phyloP scores from a whole-genome alignment of 2,113 vertebrate genomes.

The Ciconia boyciana region DNA sequence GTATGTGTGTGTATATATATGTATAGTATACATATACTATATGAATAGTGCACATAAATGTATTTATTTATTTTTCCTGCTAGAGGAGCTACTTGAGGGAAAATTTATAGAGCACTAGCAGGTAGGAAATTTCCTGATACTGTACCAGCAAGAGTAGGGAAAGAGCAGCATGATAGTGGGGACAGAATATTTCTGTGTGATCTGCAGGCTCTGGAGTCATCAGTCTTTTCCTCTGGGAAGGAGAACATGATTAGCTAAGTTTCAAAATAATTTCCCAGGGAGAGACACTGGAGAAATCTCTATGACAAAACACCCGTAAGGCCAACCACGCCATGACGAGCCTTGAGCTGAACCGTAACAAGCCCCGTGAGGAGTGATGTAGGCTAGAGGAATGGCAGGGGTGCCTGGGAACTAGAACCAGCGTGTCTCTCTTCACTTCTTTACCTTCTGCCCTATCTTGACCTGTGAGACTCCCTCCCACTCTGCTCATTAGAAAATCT shows the following conservation, averaged over 20 bases:
- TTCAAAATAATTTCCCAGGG: neutral
- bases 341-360: neutral
- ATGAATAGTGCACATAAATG: neutral
- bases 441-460: neutral
- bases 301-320: neutral
- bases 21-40: neutral
- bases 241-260: neutral
- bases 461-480: neutral
- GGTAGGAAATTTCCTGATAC: neutral
- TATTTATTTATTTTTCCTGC: neutral
- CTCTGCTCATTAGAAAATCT: neutral
- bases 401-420: neutral
- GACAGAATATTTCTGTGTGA: neutral
- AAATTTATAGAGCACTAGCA: neutral
- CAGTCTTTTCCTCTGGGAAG: neutral
- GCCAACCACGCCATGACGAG: neutral
- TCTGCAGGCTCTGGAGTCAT: neutral
- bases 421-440: neutral
- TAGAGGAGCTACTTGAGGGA: neutral
- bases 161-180: neutral
- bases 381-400: neutral
- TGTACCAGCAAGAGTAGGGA: neutral
- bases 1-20: neutral
- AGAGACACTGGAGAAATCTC: neutral
- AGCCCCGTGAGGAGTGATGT: accelerated